Conservation (phyloP, 2,797 vertebrate species). For the Catharus ustulatus region DNA sequence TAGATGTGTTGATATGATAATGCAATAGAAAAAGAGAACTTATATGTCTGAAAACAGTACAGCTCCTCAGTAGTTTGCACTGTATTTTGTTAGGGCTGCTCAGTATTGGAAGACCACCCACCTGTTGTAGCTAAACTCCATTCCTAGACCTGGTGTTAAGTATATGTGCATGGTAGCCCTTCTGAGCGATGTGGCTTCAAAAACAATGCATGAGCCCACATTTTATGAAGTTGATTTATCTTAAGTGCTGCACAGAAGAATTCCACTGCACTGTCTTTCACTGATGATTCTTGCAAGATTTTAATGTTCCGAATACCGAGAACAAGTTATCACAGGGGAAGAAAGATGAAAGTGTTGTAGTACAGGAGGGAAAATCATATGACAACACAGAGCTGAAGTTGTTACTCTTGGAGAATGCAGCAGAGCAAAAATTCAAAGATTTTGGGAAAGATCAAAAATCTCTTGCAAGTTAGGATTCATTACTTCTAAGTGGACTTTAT, state of each 20-base stretch:
- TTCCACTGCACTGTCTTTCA: background rate
- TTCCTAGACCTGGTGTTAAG: background rate
- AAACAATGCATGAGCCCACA: background rate
- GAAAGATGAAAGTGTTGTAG: background rate
- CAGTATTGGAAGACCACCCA: background rate
- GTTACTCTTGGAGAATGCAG: background rate
- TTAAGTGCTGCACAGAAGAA: background rate
- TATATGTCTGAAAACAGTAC: background rate
- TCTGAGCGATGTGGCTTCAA: background rate
- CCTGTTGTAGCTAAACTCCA: background rate
- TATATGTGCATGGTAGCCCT: background rate
- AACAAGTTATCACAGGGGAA: background rate
- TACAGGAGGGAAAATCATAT: background rate
- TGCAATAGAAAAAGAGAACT: background rate
- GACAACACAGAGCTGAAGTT: background rate
- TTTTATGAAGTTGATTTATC: background rate
- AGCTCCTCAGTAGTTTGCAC: background rate
- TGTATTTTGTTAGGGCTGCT: background rate
- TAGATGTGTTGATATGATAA: background rate
- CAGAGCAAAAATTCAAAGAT: background rate
- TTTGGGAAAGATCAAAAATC: background rate
- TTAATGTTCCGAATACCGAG: background rate
- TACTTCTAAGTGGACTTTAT: background rate
- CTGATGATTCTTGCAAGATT: background rate
- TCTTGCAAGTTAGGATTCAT: background rate